These are phyloP conservation scores for Drosophila pseudoananassae DNA, from an alignment of 1,140 invertebrate genomes.

Conservation along the genomic window DNA sequence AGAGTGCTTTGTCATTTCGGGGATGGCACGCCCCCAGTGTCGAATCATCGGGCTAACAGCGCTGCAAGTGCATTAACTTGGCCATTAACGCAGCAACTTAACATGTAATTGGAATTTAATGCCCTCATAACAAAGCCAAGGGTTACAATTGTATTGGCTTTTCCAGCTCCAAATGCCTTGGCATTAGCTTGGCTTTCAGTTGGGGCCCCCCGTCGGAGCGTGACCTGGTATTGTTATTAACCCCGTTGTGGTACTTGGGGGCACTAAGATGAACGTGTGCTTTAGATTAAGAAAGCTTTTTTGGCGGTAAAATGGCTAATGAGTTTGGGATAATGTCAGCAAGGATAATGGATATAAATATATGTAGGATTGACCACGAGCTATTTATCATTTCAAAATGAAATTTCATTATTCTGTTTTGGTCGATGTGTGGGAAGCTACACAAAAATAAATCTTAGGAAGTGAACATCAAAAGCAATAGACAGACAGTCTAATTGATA, in stretches of 20 bases:
- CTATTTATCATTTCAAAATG: background rate
- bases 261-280: conserved; percentile 13
- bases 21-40: conserved; percentile 40
- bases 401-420: background rate
- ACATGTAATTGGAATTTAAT: conserved; percentile 79
- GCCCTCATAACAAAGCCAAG: conserved; percentile 57
- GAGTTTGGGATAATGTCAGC: background rate
- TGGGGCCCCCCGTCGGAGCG: conserved; percentile 25
- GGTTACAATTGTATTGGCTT: conserved; percentile 58
- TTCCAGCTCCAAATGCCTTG: conserved; percentile 26
- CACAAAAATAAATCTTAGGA: background rate
- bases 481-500: conserved; percentile 33
- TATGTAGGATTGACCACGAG: background rate
- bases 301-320: conserved; percentile 3
- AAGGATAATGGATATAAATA: background rate
- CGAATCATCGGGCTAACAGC: conserved; percentile 36
- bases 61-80: conserved; percentile 67
- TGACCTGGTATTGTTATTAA: conserved; percentile 46
- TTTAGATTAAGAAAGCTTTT: background rate
- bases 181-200: conserved; percentile 24
- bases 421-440: background rate
- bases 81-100: conserved; percentile 70
- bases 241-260: conserved; percentile 13
- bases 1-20: conserved; percentile 45
- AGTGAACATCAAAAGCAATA: conserved; percentile 19